Conservation (phyloP, 2,113 vertebrate species). For the Pangasianodon gigas region DNA sequence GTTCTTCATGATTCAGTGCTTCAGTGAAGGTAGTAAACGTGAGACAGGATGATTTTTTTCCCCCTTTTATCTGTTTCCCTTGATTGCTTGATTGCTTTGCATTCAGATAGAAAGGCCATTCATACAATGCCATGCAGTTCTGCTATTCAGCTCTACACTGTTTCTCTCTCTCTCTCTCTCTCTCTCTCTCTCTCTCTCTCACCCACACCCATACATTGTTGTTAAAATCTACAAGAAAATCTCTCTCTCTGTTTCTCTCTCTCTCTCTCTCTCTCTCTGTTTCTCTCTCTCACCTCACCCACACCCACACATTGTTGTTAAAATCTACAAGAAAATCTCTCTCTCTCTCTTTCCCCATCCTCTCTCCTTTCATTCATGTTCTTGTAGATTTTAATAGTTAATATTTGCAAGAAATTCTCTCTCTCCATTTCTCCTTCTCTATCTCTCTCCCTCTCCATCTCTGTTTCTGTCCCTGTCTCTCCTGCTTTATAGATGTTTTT, state of each 20-base stretch:
- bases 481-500: not conserved
- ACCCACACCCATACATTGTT: not conserved
- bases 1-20: slow-evolving; percentile 40
- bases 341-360: not conserved
- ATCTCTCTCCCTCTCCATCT: not conserved
- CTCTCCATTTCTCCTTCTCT: not conserved
- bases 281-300: not conserved
- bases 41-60: slow-evolving; percentile 50
- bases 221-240: too few species aligned
- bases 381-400: not conserved
- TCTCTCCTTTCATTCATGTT: not conserved
- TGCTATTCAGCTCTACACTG: slow-evolving; percentile 61
- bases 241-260: not conserved
- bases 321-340: not conserved
- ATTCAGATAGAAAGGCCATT: slow-evolving; percentile 64
- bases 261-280: not conserved
- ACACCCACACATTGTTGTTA: not conserved
- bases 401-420: not conserved
- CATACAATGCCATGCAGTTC: slow-evolving; percentile 56
- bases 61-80: slow-evolving; percentile 44
- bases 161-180: slow-evolving; percentile 24
- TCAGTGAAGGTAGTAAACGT: slow-evolving; percentile 50
- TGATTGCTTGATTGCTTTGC: slow-evolving; percentile 56
- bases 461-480: not conserved
- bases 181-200: not conserved